These are phyloP conservation scores for Leucophenga maculata DNA, from an alignment of 2,888 invertebrate species.

Conservation along the genomic window DNA sequence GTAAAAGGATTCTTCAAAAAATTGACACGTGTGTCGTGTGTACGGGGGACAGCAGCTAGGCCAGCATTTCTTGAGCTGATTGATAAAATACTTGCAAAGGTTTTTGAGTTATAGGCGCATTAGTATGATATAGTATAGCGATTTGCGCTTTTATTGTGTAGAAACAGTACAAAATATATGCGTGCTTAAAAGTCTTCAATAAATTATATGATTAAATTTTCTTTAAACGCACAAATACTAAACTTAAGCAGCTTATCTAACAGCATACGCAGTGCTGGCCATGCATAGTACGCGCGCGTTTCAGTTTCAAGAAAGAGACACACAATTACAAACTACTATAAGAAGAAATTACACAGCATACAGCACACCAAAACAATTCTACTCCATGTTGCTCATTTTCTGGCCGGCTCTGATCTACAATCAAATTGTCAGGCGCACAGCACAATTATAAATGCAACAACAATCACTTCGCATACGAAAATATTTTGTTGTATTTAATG, in stretches of 20 bases:
- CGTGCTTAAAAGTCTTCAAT: not conserved
- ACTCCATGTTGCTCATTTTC: no score
- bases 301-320: no score
- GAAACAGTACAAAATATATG: not conserved
- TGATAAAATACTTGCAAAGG: slow-evolving; percentile 27
- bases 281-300: no score
- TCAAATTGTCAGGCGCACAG: slow-evolving; percentile 2
- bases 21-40: slow-evolving; percentile 51
- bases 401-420: not conserved
- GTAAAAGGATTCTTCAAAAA: slow-evolving; percentile 32
- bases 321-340: no score
- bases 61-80: not conserved
- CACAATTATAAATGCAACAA: no score
- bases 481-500: not conserved
- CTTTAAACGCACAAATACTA: not conserved
- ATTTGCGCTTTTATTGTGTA: not conserved
- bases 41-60: not conserved
- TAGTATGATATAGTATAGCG: slow-evolving; percentile 26
- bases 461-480: slow-evolving; percentile 6
- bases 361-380: no score
- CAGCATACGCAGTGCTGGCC: no score
- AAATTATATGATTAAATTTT: not conserved
- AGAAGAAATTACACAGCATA: no score
- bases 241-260: slow-evolving; percentile 12
- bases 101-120: slow-evolving; percentile 45